Evolutionary conservation across 1,140 invertebrate genomes (phyloP).

Genomic region (Notospermus geniculatus): DNA sequence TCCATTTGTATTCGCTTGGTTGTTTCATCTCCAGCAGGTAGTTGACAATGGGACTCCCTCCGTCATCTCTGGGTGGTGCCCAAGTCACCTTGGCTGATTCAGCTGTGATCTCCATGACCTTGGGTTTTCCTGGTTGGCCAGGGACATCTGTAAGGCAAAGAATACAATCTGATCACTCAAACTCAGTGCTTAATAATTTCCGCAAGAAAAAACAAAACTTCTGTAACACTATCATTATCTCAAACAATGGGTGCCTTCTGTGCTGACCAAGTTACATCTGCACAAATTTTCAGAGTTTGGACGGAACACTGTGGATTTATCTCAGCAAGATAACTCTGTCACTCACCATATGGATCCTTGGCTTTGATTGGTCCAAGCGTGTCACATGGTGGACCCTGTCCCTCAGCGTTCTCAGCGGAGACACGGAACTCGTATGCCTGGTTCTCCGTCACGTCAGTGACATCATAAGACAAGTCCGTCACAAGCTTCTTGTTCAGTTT

Average conservation of each 20-base stretch:
- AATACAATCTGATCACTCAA: too few relatives aligned
- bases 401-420: slow-evolving; percentile 82
- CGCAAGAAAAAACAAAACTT: too few relatives aligned
- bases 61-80: slow-evolving; percentile 84
- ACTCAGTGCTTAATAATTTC: too few relatives aligned
- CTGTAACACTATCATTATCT: too few relatives aligned
- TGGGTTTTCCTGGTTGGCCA: slow-evolving; percentile 84
- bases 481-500: slow-evolving; percentile 81
- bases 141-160: slow-evolving; percentile 47
- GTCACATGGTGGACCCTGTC: slow-evolving; percentile 84
- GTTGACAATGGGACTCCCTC: slow-evolving; percentile 92
- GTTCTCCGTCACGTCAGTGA: slow-evolving; percentile 24
- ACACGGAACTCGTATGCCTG: slow-evolving; percentile 32
- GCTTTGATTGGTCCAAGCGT: slow-evolving; percentile 68
- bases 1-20: background rate
- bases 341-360: slow-evolving; percentile 68
- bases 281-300: too few relatives aligned
- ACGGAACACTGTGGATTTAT: too few relatives aligned
- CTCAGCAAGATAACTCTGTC: background rate
- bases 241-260: too few relatives aligned
- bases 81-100: slow-evolving; percentile 90
- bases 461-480: slow-evolving; percentile 77
- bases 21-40: slow-evolving; percentile 78
- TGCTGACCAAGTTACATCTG: too few relatives aligned
- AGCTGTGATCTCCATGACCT: slow-evolving; percentile 91